Evolutionary conservation across 2,797 vertebrate species (phyloP).

Genomic region (Galagoides demidoff): DNA sequence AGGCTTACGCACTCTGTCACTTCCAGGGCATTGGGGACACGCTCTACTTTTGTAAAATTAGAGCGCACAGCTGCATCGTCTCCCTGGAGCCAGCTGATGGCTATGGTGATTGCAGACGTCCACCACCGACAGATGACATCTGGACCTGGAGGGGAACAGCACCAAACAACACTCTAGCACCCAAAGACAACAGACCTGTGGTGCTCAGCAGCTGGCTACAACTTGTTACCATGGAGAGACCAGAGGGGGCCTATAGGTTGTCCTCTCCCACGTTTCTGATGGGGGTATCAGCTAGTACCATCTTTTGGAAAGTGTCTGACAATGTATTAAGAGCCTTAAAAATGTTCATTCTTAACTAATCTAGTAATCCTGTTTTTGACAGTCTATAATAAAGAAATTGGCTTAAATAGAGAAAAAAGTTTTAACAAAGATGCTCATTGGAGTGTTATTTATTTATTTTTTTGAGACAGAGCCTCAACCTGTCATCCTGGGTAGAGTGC

Average conservation of each 20-base stretch:
- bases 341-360: not conserved
- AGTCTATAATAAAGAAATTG: not conserved
- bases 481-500: too few species aligned
- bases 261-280: not conserved
- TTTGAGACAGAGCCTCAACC: too few species aligned
- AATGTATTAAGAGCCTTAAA: not conserved
- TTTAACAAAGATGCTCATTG: not conserved
- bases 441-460: not conserved
- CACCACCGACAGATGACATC: conserved; percentile 97
- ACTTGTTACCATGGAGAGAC: too few species aligned
- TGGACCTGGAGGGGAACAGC: conserved; percentile 86
- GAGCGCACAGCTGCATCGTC: conserved; percentile 92
- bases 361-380: not conserved
- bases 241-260: not conserved
- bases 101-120: conserved; percentile 93
- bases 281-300: not conserved
- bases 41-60: conserved; percentile 92
- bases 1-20: conserved; percentile 86
- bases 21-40: conserved; percentile 94
- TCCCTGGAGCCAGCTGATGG: conserved; percentile 94
- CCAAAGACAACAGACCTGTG: not conserved
- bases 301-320: not conserved
- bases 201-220: not conserved
- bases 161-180: not conserved
- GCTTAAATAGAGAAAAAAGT: not conserved